These are phyloP conservation scores for Hemithea aestivaria DNA, from an alignment of 2,888 invertebrate species.

Conservation along the genomic window DNA sequence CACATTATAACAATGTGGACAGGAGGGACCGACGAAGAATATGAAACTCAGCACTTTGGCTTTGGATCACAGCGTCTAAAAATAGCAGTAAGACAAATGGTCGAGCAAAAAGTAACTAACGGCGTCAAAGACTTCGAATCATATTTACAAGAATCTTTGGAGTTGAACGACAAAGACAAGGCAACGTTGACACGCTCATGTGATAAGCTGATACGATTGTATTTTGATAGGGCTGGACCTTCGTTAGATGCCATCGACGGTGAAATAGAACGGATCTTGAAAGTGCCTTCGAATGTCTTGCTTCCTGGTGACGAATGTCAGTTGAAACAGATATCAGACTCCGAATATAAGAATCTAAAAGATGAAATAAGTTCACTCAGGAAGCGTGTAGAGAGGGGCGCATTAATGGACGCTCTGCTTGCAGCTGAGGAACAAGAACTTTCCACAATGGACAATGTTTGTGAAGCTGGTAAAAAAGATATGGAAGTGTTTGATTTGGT, in stretches of 20 bases:
- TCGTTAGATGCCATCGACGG: conserved; percentile 55
- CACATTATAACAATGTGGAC: conserved; percentile 37
- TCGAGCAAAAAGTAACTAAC: conserved; percentile 62
- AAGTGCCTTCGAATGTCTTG: conserved; percentile 60
- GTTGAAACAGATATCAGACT: conserved; percentile 49
- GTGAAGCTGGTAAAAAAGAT: conserved; percentile 62
- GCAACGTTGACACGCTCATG: conserved; percentile 54
- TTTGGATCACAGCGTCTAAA: conserved; percentile 68
- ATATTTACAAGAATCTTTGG: conserved; percentile 51
- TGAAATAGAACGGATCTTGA: conserved; percentile 60
- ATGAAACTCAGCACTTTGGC: conserved; percentile 71
- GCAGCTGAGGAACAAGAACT: conserved; percentile 61
- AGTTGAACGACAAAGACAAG: conserved; percentile 64
- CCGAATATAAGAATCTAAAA: conserved; percentile 55
- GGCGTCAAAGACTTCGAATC: conserved; percentile 65
- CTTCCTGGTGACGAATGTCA: conserved; percentile 67
- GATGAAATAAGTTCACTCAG: conserved; percentile 54
- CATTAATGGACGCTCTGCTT: conserved; percentile 61
- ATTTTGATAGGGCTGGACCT: conserved; percentile 59
- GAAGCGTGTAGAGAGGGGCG: conserved; percentile 58
- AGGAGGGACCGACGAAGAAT: conserved; percentile 70
- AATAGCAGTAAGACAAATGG: conserved; percentile 67
- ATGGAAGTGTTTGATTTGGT: conserved; percentile 60
- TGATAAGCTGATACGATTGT: conserved; percentile 58
- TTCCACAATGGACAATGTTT: conserved; percentile 53